Percentiles rank a stretch among this genome's conserved stretches.
Conservation (phyloP, 2,888 invertebrate genomes). For the Anorthoa munda region DNA sequence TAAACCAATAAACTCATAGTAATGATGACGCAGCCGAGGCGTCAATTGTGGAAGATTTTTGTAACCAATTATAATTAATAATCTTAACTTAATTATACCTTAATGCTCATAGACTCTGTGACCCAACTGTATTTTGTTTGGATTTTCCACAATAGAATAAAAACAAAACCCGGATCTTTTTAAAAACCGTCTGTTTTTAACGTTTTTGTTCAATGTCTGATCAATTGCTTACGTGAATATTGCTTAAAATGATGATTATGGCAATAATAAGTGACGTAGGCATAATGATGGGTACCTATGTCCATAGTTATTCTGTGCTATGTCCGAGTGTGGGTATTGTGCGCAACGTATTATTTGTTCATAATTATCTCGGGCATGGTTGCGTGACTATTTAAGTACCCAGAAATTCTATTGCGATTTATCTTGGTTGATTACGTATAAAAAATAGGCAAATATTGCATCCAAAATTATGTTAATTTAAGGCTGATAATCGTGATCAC, state of each 20-base stretch:
- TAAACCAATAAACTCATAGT: neutral
- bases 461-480: constrained; percentile 27
- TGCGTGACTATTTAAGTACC: constrained; percentile 54
- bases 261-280: constrained; percentile 40
- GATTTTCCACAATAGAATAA: constrained; percentile 1
- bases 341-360: constrained; percentile 59
- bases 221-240: constrained; percentile 14
- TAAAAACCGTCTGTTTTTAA: neutral
- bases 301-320: constrained; percentile 8
- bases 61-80: neutral
- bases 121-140: neutral
- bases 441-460: constrained; percentile 21
- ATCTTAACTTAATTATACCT: neutral
- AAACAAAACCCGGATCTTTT: constrained; percentile 4
- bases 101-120: neutral
- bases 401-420: constrained; percentile 56
- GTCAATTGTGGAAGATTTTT: neutral
- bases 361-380: constrained; percentile 60
- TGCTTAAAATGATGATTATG: constrained; percentile 34
- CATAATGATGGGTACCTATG: constrained; percentile 13
- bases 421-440: constrained; percentile 42
- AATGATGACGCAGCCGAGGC: too few species aligned
- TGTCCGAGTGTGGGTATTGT: constrained; percentile 45
- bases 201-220: constrained; percentile 15
- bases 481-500: constrained; percentile 11